Percentiles rank a stretch among this genome's conserved stretches.
These are phyloP conservation scores for Chaetophractus vellerosus DNA, from an alignment of 2,797 vertebrate species.

Conservation along the genomic window DNA sequence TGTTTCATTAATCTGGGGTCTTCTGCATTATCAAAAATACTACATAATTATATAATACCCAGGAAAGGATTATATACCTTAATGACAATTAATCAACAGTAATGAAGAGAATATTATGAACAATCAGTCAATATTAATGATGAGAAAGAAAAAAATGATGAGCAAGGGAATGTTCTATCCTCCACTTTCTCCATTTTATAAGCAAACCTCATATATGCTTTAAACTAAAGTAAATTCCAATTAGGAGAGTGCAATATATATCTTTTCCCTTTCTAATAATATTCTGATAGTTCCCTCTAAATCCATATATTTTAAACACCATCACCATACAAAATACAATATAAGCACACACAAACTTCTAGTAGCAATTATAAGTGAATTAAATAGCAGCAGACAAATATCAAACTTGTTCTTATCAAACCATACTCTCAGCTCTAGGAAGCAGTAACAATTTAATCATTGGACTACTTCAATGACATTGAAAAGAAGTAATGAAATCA, in stretches of 20 bases:
- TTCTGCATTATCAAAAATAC: constrained; percentile 50
- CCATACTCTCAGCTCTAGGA: neutral
- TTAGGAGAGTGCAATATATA: neutral
- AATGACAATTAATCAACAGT: neutral
- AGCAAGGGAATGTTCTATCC: neutral
- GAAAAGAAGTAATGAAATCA: constrained; percentile 61
- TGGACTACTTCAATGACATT: constrained; percentile 45
- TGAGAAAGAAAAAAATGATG: neutral
- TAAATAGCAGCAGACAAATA: constrained; percentile 43
- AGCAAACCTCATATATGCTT: constrained; percentile 17
- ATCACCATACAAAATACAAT: constrained; percentile 46
- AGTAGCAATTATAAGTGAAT: constrained; percentile 12
- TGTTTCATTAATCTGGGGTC: constrained; percentile 33
- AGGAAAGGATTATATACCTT: neutral
- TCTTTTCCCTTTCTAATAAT: neutral
- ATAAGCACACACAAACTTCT: neutral
- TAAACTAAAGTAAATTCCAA: constrained; percentile 59
- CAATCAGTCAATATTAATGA: neutral
- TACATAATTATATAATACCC: neutral
- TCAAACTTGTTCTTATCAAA: neutral
- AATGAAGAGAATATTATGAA: neutral
- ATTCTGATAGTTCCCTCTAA: constrained; percentile 37
- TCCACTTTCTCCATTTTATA: neutral
- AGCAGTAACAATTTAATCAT: constrained; percentile 60
- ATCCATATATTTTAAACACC: neutral